These are phyloP conservation scores for Oscheius myriophilus DNA, from an alignment of 2,888 invertebrate genomes.

Conservation along the genomic window DNA sequence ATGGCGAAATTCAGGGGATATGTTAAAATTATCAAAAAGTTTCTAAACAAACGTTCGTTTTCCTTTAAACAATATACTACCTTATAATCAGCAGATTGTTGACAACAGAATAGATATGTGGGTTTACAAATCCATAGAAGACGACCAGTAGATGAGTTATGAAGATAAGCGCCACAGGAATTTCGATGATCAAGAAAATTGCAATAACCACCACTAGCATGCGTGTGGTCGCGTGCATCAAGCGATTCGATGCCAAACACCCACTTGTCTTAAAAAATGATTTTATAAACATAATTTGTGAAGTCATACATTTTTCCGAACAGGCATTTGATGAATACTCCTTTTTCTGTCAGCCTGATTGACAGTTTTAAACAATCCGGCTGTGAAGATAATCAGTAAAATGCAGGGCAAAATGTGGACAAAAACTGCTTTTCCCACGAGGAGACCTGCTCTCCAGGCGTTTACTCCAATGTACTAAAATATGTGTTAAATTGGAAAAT, in stretches of 20 bases:
- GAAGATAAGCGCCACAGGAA: conserved; percentile 70
- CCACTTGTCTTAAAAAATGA: conserved; percentile 15
- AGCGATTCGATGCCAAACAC: conserved; percentile 31
- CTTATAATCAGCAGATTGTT: conserved; percentile 81
- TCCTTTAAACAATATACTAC: conserved; percentile 9
- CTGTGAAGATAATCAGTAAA: conserved; percentile 42
- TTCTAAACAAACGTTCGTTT: conserved; percentile 76
- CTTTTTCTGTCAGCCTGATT: conserved; percentile 35
- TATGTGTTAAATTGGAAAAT: neutral
- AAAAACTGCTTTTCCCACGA: conserved; percentile 85
- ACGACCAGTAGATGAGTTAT: conserved; percentile 71
- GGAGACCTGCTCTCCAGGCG: conserved; percentile 79
- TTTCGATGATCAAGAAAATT: conserved; percentile 73
- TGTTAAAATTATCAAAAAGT: conserved; percentile 88
- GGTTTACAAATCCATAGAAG: conserved; percentile 79
- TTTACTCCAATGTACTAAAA: conserved; percentile 73
- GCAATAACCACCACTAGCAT: conserved; percentile 74
- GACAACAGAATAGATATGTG: conserved; percentile 78
- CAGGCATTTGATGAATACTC: conserved; percentile 31
- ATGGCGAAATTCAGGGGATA: conserved; percentile 90
- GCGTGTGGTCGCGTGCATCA: conserved; percentile 62
- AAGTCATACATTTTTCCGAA: conserved; percentile 18
- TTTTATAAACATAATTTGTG: no score
- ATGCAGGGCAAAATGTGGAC: conserved; percentile 74
- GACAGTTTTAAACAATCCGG: conserved; percentile 33